Base-by-base conservation (phyloP, 1,140 invertebrate genomes). In the Aphelenchoides avenae region DNA sequence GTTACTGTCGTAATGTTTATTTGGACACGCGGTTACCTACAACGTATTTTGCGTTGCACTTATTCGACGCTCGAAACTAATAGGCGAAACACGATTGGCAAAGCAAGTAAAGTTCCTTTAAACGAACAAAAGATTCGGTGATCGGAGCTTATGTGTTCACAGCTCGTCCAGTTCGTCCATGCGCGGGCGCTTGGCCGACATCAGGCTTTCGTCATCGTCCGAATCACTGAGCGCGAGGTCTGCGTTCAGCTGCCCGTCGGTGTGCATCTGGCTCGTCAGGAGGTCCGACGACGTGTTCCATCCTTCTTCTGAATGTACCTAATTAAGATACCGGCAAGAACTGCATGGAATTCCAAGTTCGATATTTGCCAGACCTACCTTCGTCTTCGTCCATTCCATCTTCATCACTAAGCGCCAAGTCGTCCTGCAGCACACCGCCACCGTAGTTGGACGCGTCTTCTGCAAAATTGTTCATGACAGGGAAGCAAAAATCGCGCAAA, bases 201-300 rank as follows among this genome's bases (percentile, higher is more conserved):
- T 46, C 27, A 64, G 4, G n/a, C 26, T 46, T 34, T 51, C 48
- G n/a, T 51, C 22, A 2, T 57, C 43, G 26, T 66, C 63, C 29
- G 61, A 59, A 30, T 66, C 54, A 31, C 57, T 63, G 6, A 66
- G 29, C 26, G 52, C 57, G 18, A 66, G 41, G 50, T 68, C 65
- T 2, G 48, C 52, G 30, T 55, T 69, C 26, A 64, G 42, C 27
- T 62, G 56, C 1, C 62, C 62, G 18, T 43, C 39, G 13, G 31
- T 26, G 29, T 64, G 26, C 62, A 64, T 64, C 20, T 48, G 43
- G 39, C 62, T 64, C 22, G 55, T 24, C n/a, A 53, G 52, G 6
- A 61, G 29, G 29, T 27, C 36, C 15, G 54, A 34, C 56, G 15
- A 27, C 9, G 54, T 18, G 3, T 49, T 55, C 26, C 52, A 55